A percentile compares a stretch with the other conserved stretches of the same genome.
These are phyloP conservation scores for Cryptotermes secundus DNA, from an alignment of 1,140 invertebrate species.

Conservation along the genomic window DNA sequence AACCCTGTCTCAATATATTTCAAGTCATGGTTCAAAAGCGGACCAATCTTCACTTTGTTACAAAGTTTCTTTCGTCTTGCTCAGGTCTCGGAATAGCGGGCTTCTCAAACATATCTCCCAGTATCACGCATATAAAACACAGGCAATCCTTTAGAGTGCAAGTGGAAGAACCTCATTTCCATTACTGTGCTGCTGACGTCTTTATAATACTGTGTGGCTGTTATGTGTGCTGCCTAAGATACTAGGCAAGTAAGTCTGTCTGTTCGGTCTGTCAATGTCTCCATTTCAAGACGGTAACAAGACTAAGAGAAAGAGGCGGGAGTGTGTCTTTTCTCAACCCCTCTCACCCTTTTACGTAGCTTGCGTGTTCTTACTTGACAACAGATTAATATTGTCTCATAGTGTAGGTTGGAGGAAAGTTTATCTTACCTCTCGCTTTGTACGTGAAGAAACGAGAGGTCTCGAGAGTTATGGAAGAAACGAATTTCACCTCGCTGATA, in stretches of 20 bases:
- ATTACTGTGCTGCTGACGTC: neutral
- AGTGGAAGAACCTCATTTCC: neutral
- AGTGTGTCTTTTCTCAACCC: neutral
- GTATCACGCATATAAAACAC: neutral
- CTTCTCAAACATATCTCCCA: neutral
- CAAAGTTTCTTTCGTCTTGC: neutral
- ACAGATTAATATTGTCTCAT: slow-evolving; percentile 49
- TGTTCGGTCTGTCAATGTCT: slow-evolving; percentile 18
- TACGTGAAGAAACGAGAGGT: slow-evolving; percentile 6
- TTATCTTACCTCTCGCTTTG: neutral
- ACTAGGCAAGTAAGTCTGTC: neutral
- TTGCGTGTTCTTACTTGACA: slow-evolving; percentile 48
- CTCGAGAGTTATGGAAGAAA: neutral
- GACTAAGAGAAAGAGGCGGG: neutral
- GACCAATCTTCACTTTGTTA: neutral
- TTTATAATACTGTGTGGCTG: slow-evolving; percentile 11
- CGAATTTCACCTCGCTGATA: neutral
- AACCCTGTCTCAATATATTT: neutral
- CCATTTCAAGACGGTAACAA: slow-evolving; percentile 11
- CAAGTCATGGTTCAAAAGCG: neutral
- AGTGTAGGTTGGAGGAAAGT: slow-evolving; percentile 32
- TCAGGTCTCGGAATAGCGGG: neutral
- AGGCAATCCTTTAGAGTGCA: slow-evolving; percentile 12
- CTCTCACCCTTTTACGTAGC: slow-evolving; percentile 28
- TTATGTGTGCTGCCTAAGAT: slow-evolving; percentile 12